phyloP scores from a whole-genome alignment of 2,797 vertebrate genomes.

The Peromyscus attwateri region DNA sequence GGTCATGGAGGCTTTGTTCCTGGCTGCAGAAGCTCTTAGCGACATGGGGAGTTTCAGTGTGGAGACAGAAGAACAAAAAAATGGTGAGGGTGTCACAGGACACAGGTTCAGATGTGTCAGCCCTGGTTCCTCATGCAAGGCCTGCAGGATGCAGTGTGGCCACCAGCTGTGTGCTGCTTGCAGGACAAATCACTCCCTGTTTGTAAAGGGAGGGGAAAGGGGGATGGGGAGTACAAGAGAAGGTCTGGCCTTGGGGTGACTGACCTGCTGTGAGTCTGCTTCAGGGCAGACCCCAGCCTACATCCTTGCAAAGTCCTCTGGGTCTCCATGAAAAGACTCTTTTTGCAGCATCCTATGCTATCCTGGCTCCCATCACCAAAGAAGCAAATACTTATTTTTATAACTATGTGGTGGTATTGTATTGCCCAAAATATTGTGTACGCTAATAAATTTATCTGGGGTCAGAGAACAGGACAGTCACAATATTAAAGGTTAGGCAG shows the following conservation, averaged over 20 bases:
- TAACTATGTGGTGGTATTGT: too few species aligned
- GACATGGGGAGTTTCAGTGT: neutral
- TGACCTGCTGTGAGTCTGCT: neutral
- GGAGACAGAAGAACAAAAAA: neutral
- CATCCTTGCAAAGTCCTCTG: neutral
- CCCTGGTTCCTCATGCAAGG: neutral
- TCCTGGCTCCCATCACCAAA: neutral
- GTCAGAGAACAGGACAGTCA: too few species aligned
- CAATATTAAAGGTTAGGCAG: too few species aligned
- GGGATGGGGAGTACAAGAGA: neutral
- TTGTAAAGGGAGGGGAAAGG: neutral
- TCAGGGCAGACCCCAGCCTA: neutral
- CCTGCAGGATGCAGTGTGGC: neutral
- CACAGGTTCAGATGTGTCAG: neutral
- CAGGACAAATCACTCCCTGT: neutral
- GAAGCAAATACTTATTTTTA: slow-evolving; percentile 19
- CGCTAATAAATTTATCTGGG: too few species aligned
- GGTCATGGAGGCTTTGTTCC: neutral
- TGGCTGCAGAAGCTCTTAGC: neutral
- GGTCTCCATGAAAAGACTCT: neutral
- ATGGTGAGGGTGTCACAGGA: neutral
- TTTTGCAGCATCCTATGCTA: neutral
- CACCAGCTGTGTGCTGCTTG: neutral
- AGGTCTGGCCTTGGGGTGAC: neutral
- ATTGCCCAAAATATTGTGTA: too few species aligned